These are phyloP conservation scores for Acrobasis consociella DNA, from an alignment of 2,888 invertebrate genomes.

Conservation along the genomic window DNA sequence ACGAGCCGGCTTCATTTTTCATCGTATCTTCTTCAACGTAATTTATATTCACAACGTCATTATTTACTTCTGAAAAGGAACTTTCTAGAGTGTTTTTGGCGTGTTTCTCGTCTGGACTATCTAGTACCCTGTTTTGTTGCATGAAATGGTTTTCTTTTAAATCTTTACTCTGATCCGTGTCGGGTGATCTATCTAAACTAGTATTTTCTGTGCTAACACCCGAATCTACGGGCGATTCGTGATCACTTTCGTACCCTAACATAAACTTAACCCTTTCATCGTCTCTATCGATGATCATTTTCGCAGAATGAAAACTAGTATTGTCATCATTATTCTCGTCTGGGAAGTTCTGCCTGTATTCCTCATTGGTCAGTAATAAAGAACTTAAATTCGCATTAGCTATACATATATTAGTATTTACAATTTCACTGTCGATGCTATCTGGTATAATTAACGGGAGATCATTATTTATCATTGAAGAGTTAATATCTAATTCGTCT, in stretches of 20 bases:
- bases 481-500: conserved; percentile 50
- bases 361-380: conserved; percentile 78
- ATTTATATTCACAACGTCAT: conserved; percentile 65
- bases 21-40: conserved; percentile 61
- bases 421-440: conserved; percentile 67
- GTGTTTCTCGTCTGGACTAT: conserved; percentile 53
- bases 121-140: conserved; percentile 73
- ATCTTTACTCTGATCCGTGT: conserved; percentile 74
- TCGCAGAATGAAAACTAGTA: conserved; percentile 65
- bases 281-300: conserved; percentile 54
- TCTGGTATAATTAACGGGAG: conserved; percentile 69
- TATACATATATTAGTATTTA: conserved; percentile 82
- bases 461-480: conserved; percentile 57
- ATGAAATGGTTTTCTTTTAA: conserved; percentile 63
- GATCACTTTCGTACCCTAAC: conserved; percentile 77
- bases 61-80: conserved; percentile 60
- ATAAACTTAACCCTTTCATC: conserved; percentile 71
- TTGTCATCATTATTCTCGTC: conserved; percentile 57
- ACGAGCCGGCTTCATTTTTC: conserved; percentile 71
- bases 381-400: conserved; percentile 85
- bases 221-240: conserved; percentile 82
- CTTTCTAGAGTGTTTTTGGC: conserved; percentile 55
- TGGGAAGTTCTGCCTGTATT: conserved; percentile 63
- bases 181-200: conserved; percentile 85
- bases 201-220: conserved; percentile 89